Evolutionary conservation across 1,140 invertebrate species (phyloP).

Genomic region (Neodiprion virginianus): DNA sequence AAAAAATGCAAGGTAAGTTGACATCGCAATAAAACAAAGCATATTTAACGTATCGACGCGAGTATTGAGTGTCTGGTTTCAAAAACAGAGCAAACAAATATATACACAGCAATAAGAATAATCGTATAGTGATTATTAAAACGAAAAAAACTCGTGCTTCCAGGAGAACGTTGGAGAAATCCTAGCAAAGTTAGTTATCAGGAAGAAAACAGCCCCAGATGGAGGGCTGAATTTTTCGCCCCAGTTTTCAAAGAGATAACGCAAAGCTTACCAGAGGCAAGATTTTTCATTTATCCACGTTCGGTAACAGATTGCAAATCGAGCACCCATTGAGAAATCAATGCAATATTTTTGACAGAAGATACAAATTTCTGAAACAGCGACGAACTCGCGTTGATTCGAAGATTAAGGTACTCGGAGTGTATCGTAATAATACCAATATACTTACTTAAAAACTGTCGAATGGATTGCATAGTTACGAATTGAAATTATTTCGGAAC

Average conservation of each 20-base stretch:
- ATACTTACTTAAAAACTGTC: too few species aligned
- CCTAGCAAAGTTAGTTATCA: neutral
- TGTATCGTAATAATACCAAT: too few species aligned
- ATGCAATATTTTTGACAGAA: too few species aligned
- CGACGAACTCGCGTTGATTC: too few species aligned
- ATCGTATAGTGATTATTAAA: neutral
- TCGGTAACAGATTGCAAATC: neutral
- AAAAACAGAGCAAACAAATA: neutral
- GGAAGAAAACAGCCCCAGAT: neutral
- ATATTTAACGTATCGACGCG: too few species aligned
- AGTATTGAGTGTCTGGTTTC: neutral
- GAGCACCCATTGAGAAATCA: neutral
- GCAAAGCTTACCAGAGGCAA: conserved; percentile 40
- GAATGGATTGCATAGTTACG: too few species aligned
- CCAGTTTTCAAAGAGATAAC: conserved; percentile 32
- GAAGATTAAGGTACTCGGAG: too few species aligned
- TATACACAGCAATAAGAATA: neutral
- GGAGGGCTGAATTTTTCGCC: conserved; percentile 39
- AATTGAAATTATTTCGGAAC: too few species aligned
- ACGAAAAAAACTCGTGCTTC: neutral
- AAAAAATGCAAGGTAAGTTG: too few species aligned
- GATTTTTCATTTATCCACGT: neutral
- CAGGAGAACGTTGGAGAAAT: neutral
- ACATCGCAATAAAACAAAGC: too few species aligned
- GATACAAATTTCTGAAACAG: too few species aligned